Conservation (phyloP, 2,888 invertebrate genomes). For the Melanchra persicariae region DNA sequence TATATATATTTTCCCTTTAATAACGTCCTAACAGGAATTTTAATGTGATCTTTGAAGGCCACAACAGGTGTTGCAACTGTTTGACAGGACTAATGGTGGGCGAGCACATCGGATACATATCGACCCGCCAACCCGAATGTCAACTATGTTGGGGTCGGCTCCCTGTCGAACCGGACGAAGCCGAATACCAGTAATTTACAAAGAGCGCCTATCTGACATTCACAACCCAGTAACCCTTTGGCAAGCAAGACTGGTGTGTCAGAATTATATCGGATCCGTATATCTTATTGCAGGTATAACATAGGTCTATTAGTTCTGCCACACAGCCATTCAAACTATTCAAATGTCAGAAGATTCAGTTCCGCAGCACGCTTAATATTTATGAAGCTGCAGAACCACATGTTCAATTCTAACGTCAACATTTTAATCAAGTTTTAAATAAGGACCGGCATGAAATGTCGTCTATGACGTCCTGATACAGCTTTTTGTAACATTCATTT, state of each 20-base stretch:
- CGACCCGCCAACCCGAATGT: not conserved
- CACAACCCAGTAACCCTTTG: not conserved
- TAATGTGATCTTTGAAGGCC: not conserved
- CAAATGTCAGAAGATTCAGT: slow-evolving; percentile 18
- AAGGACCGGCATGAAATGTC: slow-evolving; percentile 34
- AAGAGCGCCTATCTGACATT: not conserved
- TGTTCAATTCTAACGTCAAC: slow-evolving; percentile 24
- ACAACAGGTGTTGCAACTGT: not conserved
- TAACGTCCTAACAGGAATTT: not conserved
- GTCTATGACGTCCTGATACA: slow-evolving; percentile 35
- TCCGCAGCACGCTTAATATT: slow-evolving; percentile 17
- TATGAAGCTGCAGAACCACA: slow-evolving; percentile 36
- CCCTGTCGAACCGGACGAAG: not conserved
- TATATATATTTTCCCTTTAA: too few relatives aligned
- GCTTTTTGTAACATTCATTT: slow-evolving; percentile 42
- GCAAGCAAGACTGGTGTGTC: not conserved
- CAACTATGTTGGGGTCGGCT: not conserved
- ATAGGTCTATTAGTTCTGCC: not conserved
- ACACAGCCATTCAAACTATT: slow-evolving; percentile 24
- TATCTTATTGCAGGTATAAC: slow-evolving; percentile 1
- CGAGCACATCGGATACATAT: not conserved
- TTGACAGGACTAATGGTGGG: not conserved
- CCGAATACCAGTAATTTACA: not conserved
- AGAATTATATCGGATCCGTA: not conserved
- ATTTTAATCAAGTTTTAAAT: slow-evolving; percentile 34